Base-by-base conservation (phyloP, 2,888 invertebrate species). In the Athalia circularis region DNA sequence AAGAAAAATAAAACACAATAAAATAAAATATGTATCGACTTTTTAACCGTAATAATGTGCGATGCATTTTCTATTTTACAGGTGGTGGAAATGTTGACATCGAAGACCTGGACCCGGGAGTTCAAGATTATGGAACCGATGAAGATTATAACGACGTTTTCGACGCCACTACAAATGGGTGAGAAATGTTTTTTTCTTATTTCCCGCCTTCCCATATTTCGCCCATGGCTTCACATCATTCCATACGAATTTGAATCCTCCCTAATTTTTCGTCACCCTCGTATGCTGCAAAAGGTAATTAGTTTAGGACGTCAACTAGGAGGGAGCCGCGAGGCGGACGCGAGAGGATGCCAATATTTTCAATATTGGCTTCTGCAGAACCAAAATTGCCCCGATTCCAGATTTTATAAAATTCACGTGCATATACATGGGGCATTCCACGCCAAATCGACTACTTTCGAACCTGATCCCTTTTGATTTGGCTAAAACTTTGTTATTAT, bases 61-160 rank as follows among this genome's bases (percentile, higher is more conserved):
- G 29, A 15, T 7, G 15, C n/a, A 4, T 15, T 48, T 47, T 65
- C 43, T 70, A 48, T 45, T 50, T 50, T 64, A 9, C 43, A 72
- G n/a, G 81, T 84, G 86, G 84, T 72, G 84, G 83, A 54, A 82
- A 83, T 48, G 80, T 80, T 8, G 86, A 87, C 13, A 79, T 80
- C 43, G 87, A 87, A 64, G 87, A 85, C 48, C 78, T 83, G 61
- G 86, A 88, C 64, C 82, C 87, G n/a, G 86, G 83, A 50, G 84
- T 87, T 11, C 86, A 87, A 72, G 88, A 88, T 79, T 88, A 88
- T 68, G 84, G 82, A 65, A 86, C 86, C 15, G 86, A 88, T 48
- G 85, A 88, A 70, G 87, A 88, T 74, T 87, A 88, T 80, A 88
- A 86, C 67, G 88, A 88, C 62, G 85, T 86, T 48, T 86, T 83